A percentile compares a stretch with the other conserved stretches of the same genome.
Conservation (phyloP, 2,888 invertebrate genomes). For the Thymelicus acteon region DNA sequence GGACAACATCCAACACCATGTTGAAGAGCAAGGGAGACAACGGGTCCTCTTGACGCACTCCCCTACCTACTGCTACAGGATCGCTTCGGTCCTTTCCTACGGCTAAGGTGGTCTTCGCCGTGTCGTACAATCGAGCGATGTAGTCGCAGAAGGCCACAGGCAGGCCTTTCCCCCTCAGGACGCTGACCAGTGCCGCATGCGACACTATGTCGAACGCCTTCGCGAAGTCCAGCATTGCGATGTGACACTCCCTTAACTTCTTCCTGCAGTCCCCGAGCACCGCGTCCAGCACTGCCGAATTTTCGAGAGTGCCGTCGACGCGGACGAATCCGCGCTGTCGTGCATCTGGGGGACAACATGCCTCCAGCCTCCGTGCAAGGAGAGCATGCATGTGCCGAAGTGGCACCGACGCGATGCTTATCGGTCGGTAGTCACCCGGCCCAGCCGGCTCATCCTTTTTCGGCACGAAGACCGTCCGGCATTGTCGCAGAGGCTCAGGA, state of each 20-base stretch:
- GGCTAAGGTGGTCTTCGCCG: slow-evolving; percentile 51
- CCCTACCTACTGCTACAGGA: slow-evolving; percentile 49
- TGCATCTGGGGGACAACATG: slow-evolving; percentile 43
- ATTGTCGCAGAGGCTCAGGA: slow-evolving; percentile 39
- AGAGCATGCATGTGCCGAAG: slow-evolving; percentile 50
- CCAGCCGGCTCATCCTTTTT: slow-evolving; percentile 42
- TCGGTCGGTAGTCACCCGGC: slow-evolving; percentile 50
- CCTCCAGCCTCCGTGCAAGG: slow-evolving; percentile 44
- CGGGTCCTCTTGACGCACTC: slow-evolving; percentile 68
- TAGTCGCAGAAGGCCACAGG: slow-evolving; percentile 52
- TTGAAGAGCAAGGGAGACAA: slow-evolving; percentile 62
- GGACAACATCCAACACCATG: slow-evolving; percentile 45
- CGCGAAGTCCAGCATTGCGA: slow-evolving; percentile 63
- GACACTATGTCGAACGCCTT: slow-evolving; percentile 67
- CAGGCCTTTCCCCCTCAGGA: slow-evolving; percentile 54
- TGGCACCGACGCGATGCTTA: slow-evolving; percentile 48
- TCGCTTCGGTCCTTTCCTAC: slow-evolving; percentile 41
- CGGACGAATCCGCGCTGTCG: slow-evolving; percentile 49
- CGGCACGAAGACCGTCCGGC: slow-evolving; percentile 46
- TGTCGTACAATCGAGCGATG: slow-evolving; percentile 53
- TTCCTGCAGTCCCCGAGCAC: slow-evolving; percentile 46
- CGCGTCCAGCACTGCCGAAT: slow-evolving; percentile 51
- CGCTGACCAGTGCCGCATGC: slow-evolving; percentile 49
- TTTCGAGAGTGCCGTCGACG: slow-evolving; percentile 59
- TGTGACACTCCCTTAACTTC: slow-evolving; percentile 53